Percentiles rank a stretch among this genome's conserved stretches.
phyloP scores from a whole-genome alignment of 2,888 invertebrate species.

The Mythimna albipuncta region DNA sequence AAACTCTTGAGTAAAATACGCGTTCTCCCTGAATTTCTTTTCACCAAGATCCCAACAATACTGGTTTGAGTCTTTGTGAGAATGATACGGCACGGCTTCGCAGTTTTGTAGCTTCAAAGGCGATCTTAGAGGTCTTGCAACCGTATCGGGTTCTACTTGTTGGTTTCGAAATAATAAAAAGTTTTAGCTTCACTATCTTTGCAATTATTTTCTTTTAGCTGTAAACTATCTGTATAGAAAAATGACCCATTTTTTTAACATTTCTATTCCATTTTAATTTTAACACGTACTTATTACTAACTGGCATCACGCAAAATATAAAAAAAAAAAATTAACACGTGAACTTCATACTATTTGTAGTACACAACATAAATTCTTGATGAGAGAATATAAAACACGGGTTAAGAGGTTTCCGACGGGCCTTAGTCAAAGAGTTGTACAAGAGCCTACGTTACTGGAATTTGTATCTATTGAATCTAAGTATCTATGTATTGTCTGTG shows the following conservation, averaged over 20 bases:
- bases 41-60: no score
- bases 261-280: no score
- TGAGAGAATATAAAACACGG: conserved; percentile 14
- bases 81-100: neutral
- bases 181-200: no score
- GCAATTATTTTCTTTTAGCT: no score
- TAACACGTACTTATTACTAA: no score
- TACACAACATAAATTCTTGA: conserved; percentile 10
- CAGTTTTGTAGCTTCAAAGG: neutral
- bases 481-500: neutral
- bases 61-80: neutral
- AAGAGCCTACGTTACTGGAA: neutral
- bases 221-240: no score
- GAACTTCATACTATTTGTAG: neutral
- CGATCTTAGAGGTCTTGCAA: neutral
- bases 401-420: conserved; percentile 22
- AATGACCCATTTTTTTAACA: no score
- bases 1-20: no score
- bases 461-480: neutral
- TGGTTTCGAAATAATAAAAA: no score
- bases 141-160: neutral
- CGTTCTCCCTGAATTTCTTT: no score
- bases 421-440: conserved; percentile 10
- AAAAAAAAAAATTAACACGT: neutral
- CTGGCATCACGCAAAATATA: neutral